phyloP scores from a whole-genome alignment of 2,888 invertebrate genomes.

The Drosophila birchii region DNA sequence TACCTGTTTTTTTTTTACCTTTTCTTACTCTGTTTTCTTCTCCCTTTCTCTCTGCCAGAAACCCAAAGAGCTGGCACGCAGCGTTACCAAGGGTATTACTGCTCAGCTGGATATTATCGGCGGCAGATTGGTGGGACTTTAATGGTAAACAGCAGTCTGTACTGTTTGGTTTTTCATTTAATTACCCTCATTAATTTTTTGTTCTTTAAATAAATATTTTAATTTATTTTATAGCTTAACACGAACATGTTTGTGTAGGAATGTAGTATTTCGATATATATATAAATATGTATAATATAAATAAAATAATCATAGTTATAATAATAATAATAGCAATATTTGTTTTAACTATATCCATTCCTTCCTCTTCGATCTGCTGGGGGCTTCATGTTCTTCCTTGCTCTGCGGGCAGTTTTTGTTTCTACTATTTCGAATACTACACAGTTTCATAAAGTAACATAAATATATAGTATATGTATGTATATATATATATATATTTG shows the following conservation, averaged over 20 bases:
- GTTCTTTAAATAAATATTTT: constrained; percentile 77
- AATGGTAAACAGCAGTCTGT: too few species aligned
- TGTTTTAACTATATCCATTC: constrained; percentile 16
- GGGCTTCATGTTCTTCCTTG: constrained; percentile 8
- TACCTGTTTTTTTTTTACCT: too few species aligned
- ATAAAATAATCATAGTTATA: constrained; percentile 34
- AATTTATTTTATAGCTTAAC: constrained; percentile 75
- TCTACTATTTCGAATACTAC: constrained; percentile 49
- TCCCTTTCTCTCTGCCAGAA: constrained; percentile 63
- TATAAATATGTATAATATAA: constrained; percentile 40
- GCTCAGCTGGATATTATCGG: constrained; percentile 82
- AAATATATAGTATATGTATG: constrained; percentile 45
- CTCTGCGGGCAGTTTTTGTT: constrained; percentile 64
- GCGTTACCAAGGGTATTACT: constrained; percentile 82
- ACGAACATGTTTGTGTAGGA: constrained; percentile 62
- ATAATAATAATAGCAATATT: constrained; percentile 25
- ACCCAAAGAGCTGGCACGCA: constrained; percentile 81
- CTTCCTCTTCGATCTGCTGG: constrained; percentile 5
- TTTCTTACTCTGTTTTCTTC: background rate
- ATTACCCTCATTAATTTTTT: constrained; percentile 35
- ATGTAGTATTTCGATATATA: constrained; percentile 66
- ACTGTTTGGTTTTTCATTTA: constrained; percentile 22
- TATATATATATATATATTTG: constrained; percentile 4
- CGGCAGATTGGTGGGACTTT: constrained; percentile 83
- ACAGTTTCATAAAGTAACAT: constrained; percentile 42